A percentile compares a stretch with the other conserved stretches of the same genome.
phyloP scores from a whole-genome alignment of 2,888 invertebrate genomes.

The Teleogryllus oceanicus region DNA sequence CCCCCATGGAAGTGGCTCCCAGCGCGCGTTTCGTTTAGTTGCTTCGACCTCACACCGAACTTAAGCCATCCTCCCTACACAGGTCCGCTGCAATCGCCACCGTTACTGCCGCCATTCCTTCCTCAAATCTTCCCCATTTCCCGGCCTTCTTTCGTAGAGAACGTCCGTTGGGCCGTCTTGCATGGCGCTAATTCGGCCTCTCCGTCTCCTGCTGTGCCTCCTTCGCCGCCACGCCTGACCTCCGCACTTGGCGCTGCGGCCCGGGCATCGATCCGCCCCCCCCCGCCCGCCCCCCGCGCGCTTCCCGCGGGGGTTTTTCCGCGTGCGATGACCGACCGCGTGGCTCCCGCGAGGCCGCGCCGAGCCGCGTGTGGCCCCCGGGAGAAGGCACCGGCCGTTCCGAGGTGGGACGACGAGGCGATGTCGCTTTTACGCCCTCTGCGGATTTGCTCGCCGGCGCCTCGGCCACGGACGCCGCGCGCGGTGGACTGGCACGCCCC shows the following conservation, averaged over 20 bases:
- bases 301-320: background rate
- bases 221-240: constrained; percentile 5
- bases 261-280: background rate
- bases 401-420: background rate
- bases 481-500: too few species aligned
- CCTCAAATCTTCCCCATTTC: too few species aligned
- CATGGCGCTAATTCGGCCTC: too few species aligned
- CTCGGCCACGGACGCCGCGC: background rate
- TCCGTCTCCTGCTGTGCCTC: background rate
- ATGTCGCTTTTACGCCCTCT: constrained; percentile 3
- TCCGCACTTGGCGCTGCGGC: constrained; percentile 18
- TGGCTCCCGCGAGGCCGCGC: background rate
- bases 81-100: too few species aligned
- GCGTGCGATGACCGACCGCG: background rate
- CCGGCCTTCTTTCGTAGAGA: too few species aligned
- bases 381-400: background rate
- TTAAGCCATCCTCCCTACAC: too few species aligned
- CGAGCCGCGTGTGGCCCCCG: background rate
- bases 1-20: too few species aligned
- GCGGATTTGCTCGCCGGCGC: background rate
- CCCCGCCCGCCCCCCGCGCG: background rate
- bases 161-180: too few species aligned
- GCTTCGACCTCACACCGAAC: too few species aligned
- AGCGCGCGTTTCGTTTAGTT: too few species aligned
- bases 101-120: too few species aligned